phyloP scores from a whole-genome alignment of 2,888 invertebrate species.

The Latheticus oryzae region DNA sequence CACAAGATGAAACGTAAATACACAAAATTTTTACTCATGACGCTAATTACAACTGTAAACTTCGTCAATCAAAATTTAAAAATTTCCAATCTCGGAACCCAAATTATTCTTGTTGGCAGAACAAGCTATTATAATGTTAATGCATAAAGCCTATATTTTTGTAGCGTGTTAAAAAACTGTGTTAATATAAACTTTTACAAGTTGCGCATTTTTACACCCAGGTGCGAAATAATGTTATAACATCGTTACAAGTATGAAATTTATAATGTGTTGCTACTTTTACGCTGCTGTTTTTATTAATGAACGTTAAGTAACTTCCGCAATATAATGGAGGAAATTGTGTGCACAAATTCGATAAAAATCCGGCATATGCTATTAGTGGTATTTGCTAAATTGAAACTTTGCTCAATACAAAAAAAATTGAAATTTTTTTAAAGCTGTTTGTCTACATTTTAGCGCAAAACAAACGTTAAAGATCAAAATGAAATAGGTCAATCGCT shows the following conservation, averaged over 20 bases:
- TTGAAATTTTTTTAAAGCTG: slow-evolving; percentile 20
- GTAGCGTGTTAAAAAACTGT: slow-evolving; percentile 12
- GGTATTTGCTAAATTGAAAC: slow-evolving; percentile 22
- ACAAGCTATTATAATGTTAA: slow-evolving; percentile 30
- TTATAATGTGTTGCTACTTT: slow-evolving; percentile 36
- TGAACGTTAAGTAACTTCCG: slow-evolving; percentile 42
- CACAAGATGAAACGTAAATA: slow-evolving; percentile 19
- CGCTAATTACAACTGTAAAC: slow-evolving; percentile 7
- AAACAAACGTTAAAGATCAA: slow-evolving; percentile 33
- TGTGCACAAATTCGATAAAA: slow-evolving; percentile 38
- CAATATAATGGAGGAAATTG: slow-evolving; percentile 36
- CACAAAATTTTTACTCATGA: slow-evolving; percentile 21
- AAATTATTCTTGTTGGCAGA: slow-evolving; percentile 18
- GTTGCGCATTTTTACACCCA: slow-evolving; percentile 38
- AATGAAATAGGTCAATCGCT: slow-evolving; percentile 41
- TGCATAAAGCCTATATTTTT: slow-evolving; percentile 26
- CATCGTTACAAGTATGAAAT: slow-evolving; percentile 34
- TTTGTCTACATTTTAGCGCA: slow-evolving; percentile 19
- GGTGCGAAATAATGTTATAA: slow-evolving; percentile 40
- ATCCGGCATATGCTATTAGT: slow-evolving; percentile 34
- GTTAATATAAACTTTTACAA: slow-evolving; percentile 33
- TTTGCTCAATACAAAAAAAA: slow-evolving; percentile 29
- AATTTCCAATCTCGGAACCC: slow-evolving; percentile 21
- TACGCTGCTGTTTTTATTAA: slow-evolving; percentile 39
- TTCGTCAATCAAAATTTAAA: neutral